Evolutionary conservation across 1,140 invertebrate species (phyloP).

Genomic region (Chlorops oryzae): DNA sequence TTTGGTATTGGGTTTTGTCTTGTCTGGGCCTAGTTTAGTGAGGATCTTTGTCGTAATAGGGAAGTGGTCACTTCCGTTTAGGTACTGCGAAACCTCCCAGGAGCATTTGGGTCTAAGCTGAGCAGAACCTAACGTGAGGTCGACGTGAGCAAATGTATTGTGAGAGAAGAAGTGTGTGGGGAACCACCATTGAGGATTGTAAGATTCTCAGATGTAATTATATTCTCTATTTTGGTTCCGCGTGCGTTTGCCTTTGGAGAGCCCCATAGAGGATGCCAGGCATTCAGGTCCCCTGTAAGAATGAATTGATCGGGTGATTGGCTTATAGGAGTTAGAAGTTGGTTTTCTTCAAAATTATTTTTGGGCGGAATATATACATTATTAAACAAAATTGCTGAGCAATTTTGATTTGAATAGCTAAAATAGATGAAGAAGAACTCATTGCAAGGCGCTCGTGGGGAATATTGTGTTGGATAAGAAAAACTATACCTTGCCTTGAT

Average conservation of each 20-base stretch:
- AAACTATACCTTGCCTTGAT: background rate
- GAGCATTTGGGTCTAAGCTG: too few relatives aligned
- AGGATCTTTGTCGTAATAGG: too few relatives aligned
- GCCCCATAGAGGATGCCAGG: conserved; percentile 1
- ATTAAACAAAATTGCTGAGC: background rate
- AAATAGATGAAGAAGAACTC: background rate
- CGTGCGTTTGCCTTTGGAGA: background rate
- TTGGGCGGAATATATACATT: conserved; percentile 1
- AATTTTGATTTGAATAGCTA: background rate
- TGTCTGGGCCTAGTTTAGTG: too few relatives aligned
- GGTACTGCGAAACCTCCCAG: too few relatives aligned
- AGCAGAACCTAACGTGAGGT: too few relatives aligned
- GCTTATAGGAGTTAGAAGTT: background rate
- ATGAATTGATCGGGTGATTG: background rate
- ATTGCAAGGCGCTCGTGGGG: background rate
- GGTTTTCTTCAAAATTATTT: background rate
- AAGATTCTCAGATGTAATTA: background rate
- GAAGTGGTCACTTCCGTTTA: too few relatives aligned
- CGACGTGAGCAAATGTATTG: too few relatives aligned
- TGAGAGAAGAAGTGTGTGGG: too few relatives aligned
- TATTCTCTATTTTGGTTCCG: background rate
- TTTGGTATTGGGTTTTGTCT: too few relatives aligned
- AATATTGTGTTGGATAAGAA: background rate
- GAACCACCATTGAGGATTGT: conserved; percentile 5
- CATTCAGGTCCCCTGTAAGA: background rate